Evolutionary conservation across 2,888 invertebrate genomes (phyloP).

Genomic region (Cryptosula pallasiana): DNA sequence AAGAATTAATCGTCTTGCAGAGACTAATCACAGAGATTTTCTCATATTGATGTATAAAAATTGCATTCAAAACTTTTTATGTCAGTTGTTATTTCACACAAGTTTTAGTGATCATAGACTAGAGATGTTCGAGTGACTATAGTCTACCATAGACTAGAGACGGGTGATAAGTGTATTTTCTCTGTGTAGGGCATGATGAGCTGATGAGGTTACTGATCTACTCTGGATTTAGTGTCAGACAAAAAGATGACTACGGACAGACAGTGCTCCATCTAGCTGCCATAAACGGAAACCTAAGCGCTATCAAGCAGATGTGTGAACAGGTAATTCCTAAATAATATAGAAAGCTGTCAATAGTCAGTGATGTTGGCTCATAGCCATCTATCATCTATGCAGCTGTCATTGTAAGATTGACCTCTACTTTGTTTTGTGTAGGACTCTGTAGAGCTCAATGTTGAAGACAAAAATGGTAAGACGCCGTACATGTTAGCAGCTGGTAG

Average conservation of each 20-base stretch:
- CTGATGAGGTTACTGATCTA: conserved; percentile 80
- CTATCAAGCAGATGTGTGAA: conserved; percentile 80
- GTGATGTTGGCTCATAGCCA: too few relatives aligned
- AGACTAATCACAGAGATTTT: too few relatives aligned
- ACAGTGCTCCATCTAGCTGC: conserved; percentile 85
- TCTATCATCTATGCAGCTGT: background rate
- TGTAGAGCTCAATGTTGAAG: conserved; percentile 76
- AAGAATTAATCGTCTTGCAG: too few relatives aligned
- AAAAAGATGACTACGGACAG: conserved; percentile 85
- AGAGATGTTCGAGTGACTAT: too few relatives aligned
- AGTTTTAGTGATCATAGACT: too few relatives aligned
- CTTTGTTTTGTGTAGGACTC: conserved; percentile 61
- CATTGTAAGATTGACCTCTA: background rate
- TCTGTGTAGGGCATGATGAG: conserved; percentile 64
- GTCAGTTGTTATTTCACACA: too few relatives aligned
- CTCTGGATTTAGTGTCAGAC: conserved; percentile 81
- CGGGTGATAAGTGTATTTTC: too few relatives aligned
- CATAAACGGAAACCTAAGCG: conserved; percentile 77
- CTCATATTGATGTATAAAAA: too few relatives aligned
- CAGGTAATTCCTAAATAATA: conserved; percentile 59
- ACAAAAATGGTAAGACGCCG: conserved; percentile 88
- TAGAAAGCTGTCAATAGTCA: background rate
- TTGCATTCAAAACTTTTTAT: too few relatives aligned
- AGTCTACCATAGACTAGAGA: too few relatives aligned
- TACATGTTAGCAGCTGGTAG: conserved; percentile 82